Percentiles rank a stretch among this genome's conserved stretches.
These are phyloP conservation scores for Melanaphis sacchari DNA, from an alignment of 1,140 invertebrate genomes.

Conservation along the genomic window DNA sequence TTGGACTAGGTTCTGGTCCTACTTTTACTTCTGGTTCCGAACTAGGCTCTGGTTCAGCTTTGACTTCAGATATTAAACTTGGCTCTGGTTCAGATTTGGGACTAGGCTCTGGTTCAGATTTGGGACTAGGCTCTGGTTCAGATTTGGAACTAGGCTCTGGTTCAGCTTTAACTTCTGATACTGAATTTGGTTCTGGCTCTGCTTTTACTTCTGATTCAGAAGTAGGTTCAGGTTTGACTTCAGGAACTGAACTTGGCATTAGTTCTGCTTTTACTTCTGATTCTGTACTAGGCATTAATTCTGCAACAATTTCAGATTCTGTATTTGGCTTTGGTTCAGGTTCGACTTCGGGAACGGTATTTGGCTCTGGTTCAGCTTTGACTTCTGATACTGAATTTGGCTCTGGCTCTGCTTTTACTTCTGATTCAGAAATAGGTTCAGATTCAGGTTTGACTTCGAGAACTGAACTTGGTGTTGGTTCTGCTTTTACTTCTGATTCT, in stretches of 20 bases:
- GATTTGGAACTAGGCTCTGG: constrained; percentile 59
- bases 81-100: constrained; percentile 63
- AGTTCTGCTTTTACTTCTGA: constrained; percentile 46
- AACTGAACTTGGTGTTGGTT: constrained; percentile 59
- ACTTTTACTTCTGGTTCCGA: constrained; percentile 62
- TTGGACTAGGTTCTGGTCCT: constrained; percentile 57
- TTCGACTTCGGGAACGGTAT: constrained; percentile 61
- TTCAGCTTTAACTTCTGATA: constrained; percentile 59
- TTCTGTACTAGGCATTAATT: constrained; percentile 61
- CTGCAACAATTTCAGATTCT: constrained; percentile 62
- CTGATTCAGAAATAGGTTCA: constrained; percentile 61
- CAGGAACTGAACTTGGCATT: constrained; percentile 62
- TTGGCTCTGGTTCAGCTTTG: constrained; percentile 60
- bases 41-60: constrained; percentile 61
- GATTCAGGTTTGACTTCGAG: constrained; percentile 64
- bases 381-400: constrained; percentile 60
- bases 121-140: constrained; percentile 48
- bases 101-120: constrained; percentile 61
- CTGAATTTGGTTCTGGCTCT: constrained; percentile 61
- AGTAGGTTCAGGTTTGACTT: constrained; percentile 60
- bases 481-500: constrained; percentile 42
- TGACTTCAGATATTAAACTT: constrained; percentile 62
- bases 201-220: constrained; percentile 60
- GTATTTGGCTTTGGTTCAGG: constrained; percentile 62
- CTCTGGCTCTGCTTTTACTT: constrained; percentile 59